phyloP scores from a whole-genome alignment of 1,140 invertebrate species.

The Triops cancriformis region DNA sequence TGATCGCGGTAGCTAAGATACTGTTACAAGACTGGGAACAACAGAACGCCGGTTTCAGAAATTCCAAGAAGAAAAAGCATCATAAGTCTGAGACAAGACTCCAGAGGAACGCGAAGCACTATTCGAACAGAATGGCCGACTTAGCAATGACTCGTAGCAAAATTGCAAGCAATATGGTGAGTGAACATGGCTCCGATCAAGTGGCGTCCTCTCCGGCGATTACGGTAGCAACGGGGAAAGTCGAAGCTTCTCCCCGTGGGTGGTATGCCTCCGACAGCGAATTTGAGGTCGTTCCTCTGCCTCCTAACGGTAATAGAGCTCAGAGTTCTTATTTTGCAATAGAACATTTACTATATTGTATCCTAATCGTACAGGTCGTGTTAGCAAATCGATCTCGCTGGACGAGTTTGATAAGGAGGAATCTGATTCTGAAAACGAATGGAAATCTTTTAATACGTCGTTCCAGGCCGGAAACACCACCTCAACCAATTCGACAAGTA shows the following conservation, averaged over 20 bases:
- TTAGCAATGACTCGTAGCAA: background rate
- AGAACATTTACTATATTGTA: too few species aligned
- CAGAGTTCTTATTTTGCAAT: background rate
- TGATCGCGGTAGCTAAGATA: background rate
- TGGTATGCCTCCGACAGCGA: slow-evolving; percentile 21
- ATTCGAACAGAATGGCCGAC: too few species aligned
- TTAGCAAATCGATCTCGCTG: background rate
- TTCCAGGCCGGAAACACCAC: background rate
- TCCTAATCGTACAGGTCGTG: too few species aligned
- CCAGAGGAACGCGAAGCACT: too few species aligned
- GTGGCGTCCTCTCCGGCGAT: background rate
- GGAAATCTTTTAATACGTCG: background rate
- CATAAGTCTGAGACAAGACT: background rate
- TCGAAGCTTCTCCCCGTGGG: background rate
- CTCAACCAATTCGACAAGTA: background rate
- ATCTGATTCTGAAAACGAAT: background rate
- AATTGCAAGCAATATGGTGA: background rate
- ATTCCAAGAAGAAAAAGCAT: background rate
- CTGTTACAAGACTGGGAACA: background rate
- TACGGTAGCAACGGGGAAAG: background rate
- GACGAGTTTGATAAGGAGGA: background rate
- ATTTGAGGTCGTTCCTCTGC: slow-evolving; percentile 22
- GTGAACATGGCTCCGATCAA: background rate
- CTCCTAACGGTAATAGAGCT: background rate
- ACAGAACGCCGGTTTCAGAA: background rate